Conservation (phyloP, 2,888 invertebrate species). For the Pemphredon lugubris region DNA sequence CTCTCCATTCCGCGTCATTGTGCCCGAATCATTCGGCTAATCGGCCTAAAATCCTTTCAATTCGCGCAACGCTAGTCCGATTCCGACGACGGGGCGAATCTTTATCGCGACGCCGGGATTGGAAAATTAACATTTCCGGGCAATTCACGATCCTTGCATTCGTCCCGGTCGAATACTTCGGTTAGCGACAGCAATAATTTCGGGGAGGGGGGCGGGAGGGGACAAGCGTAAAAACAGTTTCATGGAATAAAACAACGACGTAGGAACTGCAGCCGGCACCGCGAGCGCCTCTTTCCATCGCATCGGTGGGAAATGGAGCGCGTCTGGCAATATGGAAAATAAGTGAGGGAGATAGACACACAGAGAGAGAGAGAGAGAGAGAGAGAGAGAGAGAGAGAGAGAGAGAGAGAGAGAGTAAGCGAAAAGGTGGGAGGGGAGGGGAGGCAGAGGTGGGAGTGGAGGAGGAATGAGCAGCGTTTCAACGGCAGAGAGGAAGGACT, state of each 20-base stretch:
- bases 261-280: slow-evolving; percentile 18
- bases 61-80: too few species aligned
- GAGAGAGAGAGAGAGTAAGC: not conserved
- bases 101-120: too few species aligned
- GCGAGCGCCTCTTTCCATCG: slow-evolving; percentile 16
- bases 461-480: slow-evolving; percentile 1
- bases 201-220: not conserved
- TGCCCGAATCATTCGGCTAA: slow-evolving; percentile 29
- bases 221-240: not conserved
- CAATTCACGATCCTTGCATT: too few species aligned
- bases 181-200: slow-evolving; percentile 26
- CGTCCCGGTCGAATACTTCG: slow-evolving; percentile 22
- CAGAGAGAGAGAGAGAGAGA: slow-evolving; percentile 8
- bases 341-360: slow-evolving; percentile 27
- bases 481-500: slow-evolving; percentile 5
- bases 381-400: slow-evolving; percentile 25
- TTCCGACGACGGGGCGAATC: too few species aligned
- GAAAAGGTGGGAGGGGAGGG: too few species aligned
- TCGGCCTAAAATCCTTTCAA: too few species aligned
- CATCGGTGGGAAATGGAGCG: slow-evolving; percentile 56
- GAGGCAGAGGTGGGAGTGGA: too few species aligned
- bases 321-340: slow-evolving; percentile 68
- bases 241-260: slow-evolving; percentile 41
- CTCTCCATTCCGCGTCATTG: slow-evolving; percentile 12
- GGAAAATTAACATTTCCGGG: too few species aligned